Base-by-base conservation (phyloP, 37 sponge, comb jelly and placozoan genomes). In the Hormiphora californensis region DNA sequence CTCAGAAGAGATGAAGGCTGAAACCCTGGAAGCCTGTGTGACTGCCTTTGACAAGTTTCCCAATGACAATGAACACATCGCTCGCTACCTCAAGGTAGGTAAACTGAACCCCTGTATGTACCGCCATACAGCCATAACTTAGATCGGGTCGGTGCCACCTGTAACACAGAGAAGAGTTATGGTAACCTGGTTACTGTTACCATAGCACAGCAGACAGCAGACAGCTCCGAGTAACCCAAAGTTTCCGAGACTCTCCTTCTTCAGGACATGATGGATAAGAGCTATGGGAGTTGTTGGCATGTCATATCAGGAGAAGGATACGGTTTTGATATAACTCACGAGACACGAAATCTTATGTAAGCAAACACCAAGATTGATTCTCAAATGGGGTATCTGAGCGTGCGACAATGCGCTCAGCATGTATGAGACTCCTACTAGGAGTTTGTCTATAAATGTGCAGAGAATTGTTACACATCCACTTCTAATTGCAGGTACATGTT, bases 21-120 rank as follows among this genome's bases (percentile, higher is more conserved):
- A 57, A 57, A 30, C 25, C 5, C 25, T 57, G 23, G 59, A 57
- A 57, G 59, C 59, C 5, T 57, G 59, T 57, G 59, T 57, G 21
- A 57, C 59, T 27, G 59, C 59, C 19, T 57, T 27, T 57, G 59
- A 57, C 25, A 57, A 57, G 59, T 57, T 57, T 12, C 59, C 59
- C 7, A 57, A 57, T 17, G 25, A 57, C 23, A 57, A 57, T 57
- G 59, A 57, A 17, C 59, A 57, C 5, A 57, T 57, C 25, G 59
- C 59, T 27, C 11, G 59, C 4, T 57, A 28, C 23, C 59, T 57
- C 21, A 57, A 57, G 59, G 59, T n/a, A n/a, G n/a, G n/a, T n/a
- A n/a, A n/a, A n/a, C n/a, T n/a, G n/a, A n/a, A 46, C 51, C 51
- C 8, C 12, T 12, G 8, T 12, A 46, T 8, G 12, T 46, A 17